phyloP scores from a whole-genome alignment of 2,888 invertebrate species.

The Octonoba sinensis region DNA sequence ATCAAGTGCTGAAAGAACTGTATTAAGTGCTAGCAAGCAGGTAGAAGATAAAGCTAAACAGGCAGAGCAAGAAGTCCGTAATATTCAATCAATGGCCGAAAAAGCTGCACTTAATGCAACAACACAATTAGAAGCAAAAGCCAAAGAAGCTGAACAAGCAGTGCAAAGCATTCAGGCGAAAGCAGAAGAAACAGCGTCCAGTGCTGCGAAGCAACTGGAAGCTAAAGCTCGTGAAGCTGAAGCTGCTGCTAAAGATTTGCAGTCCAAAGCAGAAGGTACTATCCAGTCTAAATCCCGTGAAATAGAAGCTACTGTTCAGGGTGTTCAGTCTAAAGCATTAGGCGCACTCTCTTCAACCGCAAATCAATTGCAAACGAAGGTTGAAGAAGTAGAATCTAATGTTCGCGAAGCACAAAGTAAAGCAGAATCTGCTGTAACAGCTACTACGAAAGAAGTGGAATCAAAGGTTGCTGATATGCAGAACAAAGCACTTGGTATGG shows the following conservation, averaged over 20 bases:
- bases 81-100: conserved; percentile 33
- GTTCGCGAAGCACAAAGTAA: conserved; percentile 6
- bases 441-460: conserved; percentile 14
- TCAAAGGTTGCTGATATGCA: conserved; percentile 15
- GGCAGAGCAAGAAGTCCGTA: conserved; percentile 4
- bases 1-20: conserved; percentile 41
- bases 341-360: conserved; percentile 24
- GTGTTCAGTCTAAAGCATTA: conserved; percentile 21
- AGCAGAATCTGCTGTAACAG: background rate
- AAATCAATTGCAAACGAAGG: conserved; percentile 34
- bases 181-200: conserved; percentile 13
- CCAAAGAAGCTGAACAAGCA: conserved; percentile 38
- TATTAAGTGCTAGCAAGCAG: conserved; percentile 6
- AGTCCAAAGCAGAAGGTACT: conserved; percentile 30
- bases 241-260: conserved; percentile 27
- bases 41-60: conserved; percentile 19
- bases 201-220: background rate
- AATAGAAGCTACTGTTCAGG: conserved; percentile 14
- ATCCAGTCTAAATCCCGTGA: conserved; percentile 26
- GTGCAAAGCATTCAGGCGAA: conserved; percentile 26
- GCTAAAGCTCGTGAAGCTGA: conserved; percentile 42
- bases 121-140: conserved; percentile 16
- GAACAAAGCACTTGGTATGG: background rate
- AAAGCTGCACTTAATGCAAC: background rate
- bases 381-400: conserved; percentile 29